These are phyloP conservation scores for Botia kubotai DNA, from an alignment of 2,797 vertebrate genomes.

Conservation along the genomic window DNA sequence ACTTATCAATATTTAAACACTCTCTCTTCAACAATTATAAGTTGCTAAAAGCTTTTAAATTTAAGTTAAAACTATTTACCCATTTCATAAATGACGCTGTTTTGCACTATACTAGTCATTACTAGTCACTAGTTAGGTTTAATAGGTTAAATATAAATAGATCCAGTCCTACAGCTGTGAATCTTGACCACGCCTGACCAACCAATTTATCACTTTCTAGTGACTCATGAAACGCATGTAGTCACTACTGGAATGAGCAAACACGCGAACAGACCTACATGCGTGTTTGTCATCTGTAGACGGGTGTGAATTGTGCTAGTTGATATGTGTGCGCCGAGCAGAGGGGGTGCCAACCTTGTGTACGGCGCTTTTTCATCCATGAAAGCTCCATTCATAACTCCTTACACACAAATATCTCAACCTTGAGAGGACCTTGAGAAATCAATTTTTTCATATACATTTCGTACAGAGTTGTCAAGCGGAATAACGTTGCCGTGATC, in stretches of 20 bases:
- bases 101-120: neutral
- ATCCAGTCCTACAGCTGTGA: neutral
- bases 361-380: constrained; percentile 36
- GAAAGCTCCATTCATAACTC: constrained; percentile 41
- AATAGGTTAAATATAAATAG: neutral
- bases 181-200: neutral
- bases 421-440: constrained; percentile 42
- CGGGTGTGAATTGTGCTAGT: constrained; percentile 7
- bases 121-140: neutral
- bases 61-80: too few relatives aligned
- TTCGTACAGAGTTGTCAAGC: constrained; percentile 33
- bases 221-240: constrained; percentile 9
- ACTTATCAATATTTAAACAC: neutral
- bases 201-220: constrained; percentile 16
- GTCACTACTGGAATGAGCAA: neutral
- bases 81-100: too few relatives aligned
- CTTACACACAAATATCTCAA: constrained; percentile 40
- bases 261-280: constrained; percentile 18
- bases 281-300: constrained; percentile 4
- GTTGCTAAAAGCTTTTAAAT: neutral
- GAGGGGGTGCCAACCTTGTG: constrained; percentile 30
- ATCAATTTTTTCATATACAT: constrained; percentile 33
- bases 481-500: constrained; percentile 26
- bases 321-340: constrained; percentile 25
- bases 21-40: neutral